A percentile compares a stretch with the other conserved stretches of the same genome.
Evolutionary conservation across 2,113 vertebrate species (phyloP).

Genomic region (Petroica traversi): DNA sequence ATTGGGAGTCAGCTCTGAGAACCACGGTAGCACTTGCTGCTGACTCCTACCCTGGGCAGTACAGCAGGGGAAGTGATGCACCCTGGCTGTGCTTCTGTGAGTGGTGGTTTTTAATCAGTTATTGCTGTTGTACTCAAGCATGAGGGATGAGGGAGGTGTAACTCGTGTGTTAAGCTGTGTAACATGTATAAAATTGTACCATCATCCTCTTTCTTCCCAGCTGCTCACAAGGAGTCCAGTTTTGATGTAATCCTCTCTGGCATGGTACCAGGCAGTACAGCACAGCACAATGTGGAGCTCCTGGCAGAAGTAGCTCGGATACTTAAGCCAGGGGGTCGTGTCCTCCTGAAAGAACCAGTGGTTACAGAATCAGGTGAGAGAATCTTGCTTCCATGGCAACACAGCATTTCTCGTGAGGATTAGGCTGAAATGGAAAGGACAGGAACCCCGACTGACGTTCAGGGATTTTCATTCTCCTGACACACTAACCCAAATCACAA

Average conservation of each 20-base stretch:
- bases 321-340: conserved; percentile 84
- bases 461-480: not conserved
- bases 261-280: conserved; percentile 74
- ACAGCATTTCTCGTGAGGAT: not conserved
- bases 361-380: conserved; percentile 71
- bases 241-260: conserved; percentile 86
- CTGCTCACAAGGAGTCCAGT: conserved; percentile 82
- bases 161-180: not conserved
- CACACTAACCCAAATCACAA: not conserved
- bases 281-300: conserved; percentile 77
- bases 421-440: not conserved
- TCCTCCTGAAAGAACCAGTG: conserved; percentile 86
- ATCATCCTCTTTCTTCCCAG: conserved; percentile 58
- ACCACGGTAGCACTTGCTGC: not conserved
- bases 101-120: not conserved
- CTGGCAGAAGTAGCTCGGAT: conserved; percentile 88
- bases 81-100: rapidly evolving
- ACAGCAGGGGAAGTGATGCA: not conserved
- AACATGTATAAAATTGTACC: not conserved
- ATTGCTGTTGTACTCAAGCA: not conserved
- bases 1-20: not conserved
- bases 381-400: not conserved
- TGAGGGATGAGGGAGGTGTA: not conserved
- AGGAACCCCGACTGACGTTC: rapidly evolving
- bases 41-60: not conserved